These are phyloP conservation scores for Colossoma macropomum DNA, from an alignment of 2,113 vertebrate genomes.

Conservation along the genomic window DNA sequence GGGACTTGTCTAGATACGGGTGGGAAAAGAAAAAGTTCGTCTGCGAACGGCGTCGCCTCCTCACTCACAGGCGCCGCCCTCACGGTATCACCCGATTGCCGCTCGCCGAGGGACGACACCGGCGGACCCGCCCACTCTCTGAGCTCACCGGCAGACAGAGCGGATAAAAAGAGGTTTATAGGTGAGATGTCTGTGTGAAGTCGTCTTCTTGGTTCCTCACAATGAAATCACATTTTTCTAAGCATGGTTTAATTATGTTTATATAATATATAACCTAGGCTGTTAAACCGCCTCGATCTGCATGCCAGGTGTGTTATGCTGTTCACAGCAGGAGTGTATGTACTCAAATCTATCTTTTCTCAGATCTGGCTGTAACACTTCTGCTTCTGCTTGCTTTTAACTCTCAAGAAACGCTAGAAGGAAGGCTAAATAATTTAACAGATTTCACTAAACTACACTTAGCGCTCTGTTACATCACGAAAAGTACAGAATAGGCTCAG, in stretches of 20 bases:
- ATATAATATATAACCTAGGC: too few species aligned
- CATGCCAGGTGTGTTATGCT: too few species aligned
- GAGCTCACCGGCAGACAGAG: not conserved
- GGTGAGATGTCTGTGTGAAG: not conserved
- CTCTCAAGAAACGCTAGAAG: too few species aligned
- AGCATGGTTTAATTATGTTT: not conserved
- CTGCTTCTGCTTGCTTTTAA: too few species aligned
- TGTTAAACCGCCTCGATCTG: too few species aligned
- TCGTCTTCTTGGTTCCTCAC: not conserved
- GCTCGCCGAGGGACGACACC: not conserved
- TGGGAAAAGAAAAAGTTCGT: not conserved
- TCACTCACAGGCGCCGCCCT: slow-evolving; percentile 58
- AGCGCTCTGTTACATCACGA: not conserved
- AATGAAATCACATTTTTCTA: not conserved
- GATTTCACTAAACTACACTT: not conserved
- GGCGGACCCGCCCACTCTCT: slow-evolving; percentile 18
- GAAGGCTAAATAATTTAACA: not conserved
- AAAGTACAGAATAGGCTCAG: not conserved
- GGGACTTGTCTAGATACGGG: not conserved
- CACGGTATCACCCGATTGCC: slow-evolving; percentile 58
- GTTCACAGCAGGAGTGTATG: too few species aligned
- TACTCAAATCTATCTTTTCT: too few species aligned
- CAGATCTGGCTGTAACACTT: too few species aligned
- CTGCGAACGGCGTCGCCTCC: slow-evolving; percentile 22
- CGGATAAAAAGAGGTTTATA: not conserved